These are phyloP conservation scores for Lucinisca nassula DNA, from an alignment of 2,888 invertebrate species.

Conservation along the genomic window DNA sequence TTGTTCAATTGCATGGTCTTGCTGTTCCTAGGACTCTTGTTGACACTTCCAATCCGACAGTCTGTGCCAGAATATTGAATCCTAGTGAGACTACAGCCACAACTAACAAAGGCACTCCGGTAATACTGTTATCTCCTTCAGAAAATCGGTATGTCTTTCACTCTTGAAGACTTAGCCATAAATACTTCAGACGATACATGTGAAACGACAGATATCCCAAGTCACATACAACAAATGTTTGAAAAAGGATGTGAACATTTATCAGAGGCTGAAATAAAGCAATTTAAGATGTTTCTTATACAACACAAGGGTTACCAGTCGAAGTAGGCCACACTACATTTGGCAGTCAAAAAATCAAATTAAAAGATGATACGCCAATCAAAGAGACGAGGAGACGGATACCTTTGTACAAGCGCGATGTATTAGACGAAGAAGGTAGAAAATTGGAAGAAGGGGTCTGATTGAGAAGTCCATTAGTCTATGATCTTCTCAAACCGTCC, in stretches of 20 bases:
- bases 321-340: neutral
- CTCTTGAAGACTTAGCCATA: neutral
- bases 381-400: constrained; percentile 14
- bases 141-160: neutral
- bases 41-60: neutral
- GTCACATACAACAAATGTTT: neutral
- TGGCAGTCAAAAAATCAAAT: constrained; percentile 12
- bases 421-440: constrained; percentile 24
- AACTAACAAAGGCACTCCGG: neutral
- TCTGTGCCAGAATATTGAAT: constrained; percentile 21
- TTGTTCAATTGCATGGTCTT: neutral
- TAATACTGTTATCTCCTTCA: constrained; percentile 1
- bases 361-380: constrained; percentile 2
- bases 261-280: neutral
- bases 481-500: neutral
- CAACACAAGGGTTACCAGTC: neutral
- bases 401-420: constrained; percentile 30
- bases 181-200: neutral
- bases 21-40: neutral
- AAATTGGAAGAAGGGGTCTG: constrained; percentile 15
- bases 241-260: neutral
- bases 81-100: neutral
- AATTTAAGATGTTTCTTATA: neutral
- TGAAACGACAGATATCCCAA: neutral
- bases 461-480: constrained; percentile 39